Percentiles rank a stretch among this genome's conserved stretches.
phyloP scores from a whole-genome alignment of 2,113 vertebrate genomes.

The Tetrax tetrax region DNA sequence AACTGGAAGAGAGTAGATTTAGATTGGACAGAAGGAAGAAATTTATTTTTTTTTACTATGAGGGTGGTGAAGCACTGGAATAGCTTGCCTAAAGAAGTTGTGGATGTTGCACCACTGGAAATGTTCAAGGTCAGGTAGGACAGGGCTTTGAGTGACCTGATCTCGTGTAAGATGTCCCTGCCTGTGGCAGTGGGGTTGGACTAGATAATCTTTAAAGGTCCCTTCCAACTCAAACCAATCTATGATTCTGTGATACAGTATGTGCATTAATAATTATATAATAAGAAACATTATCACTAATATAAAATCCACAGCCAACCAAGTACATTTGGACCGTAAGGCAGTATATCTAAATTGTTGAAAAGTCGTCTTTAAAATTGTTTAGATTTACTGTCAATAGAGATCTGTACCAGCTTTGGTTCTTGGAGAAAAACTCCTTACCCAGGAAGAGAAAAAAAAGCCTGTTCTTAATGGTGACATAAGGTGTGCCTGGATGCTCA shows the following conservation, averaged over 20 bases:
- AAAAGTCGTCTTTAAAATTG: background rate
- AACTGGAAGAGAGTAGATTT: background rate
- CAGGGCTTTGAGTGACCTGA: background rate
- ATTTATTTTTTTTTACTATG: background rate
- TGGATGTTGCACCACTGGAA: background rate
- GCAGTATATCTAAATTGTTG: background rate
- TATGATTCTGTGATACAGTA: background rate
- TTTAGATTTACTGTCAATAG: background rate
- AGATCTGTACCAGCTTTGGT: background rate
- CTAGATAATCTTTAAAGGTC: background rate
- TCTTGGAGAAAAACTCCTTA: background rate
- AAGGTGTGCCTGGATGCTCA: background rate
- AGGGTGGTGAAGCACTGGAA: background rate
- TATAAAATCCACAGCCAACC: background rate
- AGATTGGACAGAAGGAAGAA: background rate
- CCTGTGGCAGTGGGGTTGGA: background rate
- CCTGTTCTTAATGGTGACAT: background rate
- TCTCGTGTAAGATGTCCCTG: background rate
- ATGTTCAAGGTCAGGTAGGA: background rate
- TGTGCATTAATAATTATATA: background rate
- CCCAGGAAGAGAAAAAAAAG: background rate
- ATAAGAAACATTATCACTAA: background rate
- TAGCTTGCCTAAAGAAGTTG: background rate
- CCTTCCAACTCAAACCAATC: background rate
- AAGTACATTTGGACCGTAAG: background rate